Evolutionary conservation across 2,113 vertebrate genomes (phyloP).

Genomic region (Anolis sagrei): DNA sequence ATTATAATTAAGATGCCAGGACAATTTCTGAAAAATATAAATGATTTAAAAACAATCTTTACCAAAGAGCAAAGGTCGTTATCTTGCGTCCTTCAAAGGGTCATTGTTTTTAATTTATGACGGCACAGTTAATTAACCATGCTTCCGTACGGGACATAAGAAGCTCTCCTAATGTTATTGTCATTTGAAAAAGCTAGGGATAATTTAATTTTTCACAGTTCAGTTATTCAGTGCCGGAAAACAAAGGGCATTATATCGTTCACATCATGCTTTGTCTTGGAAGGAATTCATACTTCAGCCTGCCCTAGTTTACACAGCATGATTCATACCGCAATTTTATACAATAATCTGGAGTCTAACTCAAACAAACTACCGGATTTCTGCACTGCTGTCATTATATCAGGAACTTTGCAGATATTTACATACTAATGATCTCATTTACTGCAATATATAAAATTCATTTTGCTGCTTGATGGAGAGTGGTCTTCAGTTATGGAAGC

Average conservation of each 20-base stretch:
- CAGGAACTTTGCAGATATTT: neutral
- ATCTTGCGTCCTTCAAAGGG: neutral
- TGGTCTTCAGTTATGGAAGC: too few species aligned
- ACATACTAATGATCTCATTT: neutral
- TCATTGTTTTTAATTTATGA: neutral
- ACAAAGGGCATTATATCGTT: conserved; percentile 53
- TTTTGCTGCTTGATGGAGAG: too few species aligned
- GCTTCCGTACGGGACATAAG: neutral
- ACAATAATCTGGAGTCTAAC: neutral
- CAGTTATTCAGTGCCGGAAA: conserved; percentile 5
- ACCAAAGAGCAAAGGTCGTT: too few species aligned
- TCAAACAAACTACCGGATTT: too few species aligned
- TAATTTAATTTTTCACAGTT: conserved; percentile 53
- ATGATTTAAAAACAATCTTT: neutral
- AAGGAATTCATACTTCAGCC: neutral
- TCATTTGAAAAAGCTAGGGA: conserved; percentile 45
- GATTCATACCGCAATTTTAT: neutral
- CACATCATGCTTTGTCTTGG: conserved; percentile 52
- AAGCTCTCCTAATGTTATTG: conserved; percentile 10
- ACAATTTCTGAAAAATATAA: neutral
- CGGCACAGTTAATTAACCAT: conserved; percentile 17
- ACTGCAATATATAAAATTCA: neutral
- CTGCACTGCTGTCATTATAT: neutral
- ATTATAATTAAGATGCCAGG: neutral
- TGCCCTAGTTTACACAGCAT: conserved; percentile 40